These are phyloP conservation scores for Petromus typicus DNA, from an alignment of 2,113 vertebrate species.

Conservation along the genomic window DNA sequence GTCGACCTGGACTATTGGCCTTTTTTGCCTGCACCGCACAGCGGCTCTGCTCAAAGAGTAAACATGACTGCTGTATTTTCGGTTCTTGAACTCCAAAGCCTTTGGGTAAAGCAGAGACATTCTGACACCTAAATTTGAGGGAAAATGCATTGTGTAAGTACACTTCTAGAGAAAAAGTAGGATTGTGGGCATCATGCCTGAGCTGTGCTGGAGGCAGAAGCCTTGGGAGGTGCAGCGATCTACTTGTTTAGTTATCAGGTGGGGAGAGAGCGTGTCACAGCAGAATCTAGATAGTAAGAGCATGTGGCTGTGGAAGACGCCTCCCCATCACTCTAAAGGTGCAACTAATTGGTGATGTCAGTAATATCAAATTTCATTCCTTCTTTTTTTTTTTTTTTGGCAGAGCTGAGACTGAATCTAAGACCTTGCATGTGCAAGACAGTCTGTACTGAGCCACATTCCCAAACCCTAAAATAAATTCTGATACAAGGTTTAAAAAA, in stretches of 20 bases:
- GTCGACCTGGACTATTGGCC: constrained; percentile 81
- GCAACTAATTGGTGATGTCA: neutral
- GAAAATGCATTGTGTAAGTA: constrained; percentile 51
- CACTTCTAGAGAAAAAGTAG: neutral
- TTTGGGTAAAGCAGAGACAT: constrained; percentile 87
- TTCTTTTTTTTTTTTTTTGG: neutral
- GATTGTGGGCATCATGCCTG: neutral
- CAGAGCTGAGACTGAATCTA: neutral
- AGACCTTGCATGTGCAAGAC: neutral
- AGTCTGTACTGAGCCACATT: neutral
- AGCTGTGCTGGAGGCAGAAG: neutral
- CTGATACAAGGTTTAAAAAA: neutral
- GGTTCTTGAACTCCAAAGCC: constrained; percentile 88
- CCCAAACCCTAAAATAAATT: neutral
- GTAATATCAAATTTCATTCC: neutral
- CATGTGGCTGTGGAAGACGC: neutral
- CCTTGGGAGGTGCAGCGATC: neutral
- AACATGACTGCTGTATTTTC: constrained; percentile 89
- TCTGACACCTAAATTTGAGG: constrained; percentile 87
- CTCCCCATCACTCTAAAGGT: neutral
- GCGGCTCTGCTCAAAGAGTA: constrained; percentile 92
- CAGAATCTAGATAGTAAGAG: neutral
- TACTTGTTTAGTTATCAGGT: neutral
- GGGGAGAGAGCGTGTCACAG: neutral
- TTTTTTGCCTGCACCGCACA: constrained; percentile 82